phyloP scores from a whole-genome alignment of 2,888 invertebrate species.

The Phaonia tiefii region DNA sequence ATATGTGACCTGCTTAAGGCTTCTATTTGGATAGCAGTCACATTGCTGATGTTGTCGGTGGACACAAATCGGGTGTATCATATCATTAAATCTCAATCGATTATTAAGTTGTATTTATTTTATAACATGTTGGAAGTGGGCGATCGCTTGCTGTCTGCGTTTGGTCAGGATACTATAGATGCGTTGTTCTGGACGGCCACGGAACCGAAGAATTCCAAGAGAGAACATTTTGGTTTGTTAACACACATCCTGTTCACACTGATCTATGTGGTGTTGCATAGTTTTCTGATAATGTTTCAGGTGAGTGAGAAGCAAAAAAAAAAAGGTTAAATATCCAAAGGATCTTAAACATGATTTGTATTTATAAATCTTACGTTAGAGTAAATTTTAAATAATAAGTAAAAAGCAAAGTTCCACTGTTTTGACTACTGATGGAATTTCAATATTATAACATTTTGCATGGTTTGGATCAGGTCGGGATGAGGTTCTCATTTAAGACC shows the following conservation, averaged over 20 bases:
- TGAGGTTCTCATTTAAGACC: too few species aligned
- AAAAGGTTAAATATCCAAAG: too few species aligned
- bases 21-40: slow-evolving; percentile 90
- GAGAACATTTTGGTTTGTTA: slow-evolving; percentile 92
- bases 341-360: too few species aligned
- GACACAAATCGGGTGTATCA: slow-evolving; percentile 99
- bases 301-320: slow-evolving; percentile 87
- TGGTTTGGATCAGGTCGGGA: too few species aligned
- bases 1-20: slow-evolving; percentile 98
- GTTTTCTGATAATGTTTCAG: slow-evolving; percentile 94
- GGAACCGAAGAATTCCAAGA: slow-evolving; percentile 91
- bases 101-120: slow-evolving; percentile 99
- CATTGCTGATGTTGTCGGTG: slow-evolving; percentile 91
- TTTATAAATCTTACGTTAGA: too few species aligned
- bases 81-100: slow-evolving; percentile 97
- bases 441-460: too few species aligned
- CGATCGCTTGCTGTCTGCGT: slow-evolving; percentile 96
- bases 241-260: slow-evolving; percentile 96
- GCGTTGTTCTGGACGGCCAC: slow-evolving; percentile 99
- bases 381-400: too few species aligned
- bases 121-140: slow-evolving; percentile 99
- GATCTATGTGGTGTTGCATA: slow-evolving; percentile 94
- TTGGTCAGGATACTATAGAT: slow-evolving; percentile 99
- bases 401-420: too few species aligned
- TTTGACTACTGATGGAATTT: too few species aligned